Evolutionary conservation across 1,140 invertebrate genomes (phyloP).

Genomic region (Euwallacea fornicatus): DNA sequence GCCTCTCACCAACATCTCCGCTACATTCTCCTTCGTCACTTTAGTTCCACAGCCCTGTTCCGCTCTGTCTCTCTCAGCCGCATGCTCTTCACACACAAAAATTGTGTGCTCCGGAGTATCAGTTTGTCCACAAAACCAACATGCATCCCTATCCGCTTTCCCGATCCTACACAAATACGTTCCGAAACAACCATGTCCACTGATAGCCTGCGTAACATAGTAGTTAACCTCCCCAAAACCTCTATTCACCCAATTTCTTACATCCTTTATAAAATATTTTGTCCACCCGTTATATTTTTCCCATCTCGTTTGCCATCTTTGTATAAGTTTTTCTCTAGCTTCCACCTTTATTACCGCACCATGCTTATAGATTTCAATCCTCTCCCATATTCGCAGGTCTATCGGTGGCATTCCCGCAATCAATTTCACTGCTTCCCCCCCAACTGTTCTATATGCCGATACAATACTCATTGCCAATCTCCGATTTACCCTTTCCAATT

Average conservation of each 20-base stretch:
- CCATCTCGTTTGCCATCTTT: neutral
- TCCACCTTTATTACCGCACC: neutral
- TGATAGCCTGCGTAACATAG: neutral
- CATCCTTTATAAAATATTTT: neutral
- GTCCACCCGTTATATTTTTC: neutral
- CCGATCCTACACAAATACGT: neutral
- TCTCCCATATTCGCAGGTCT: neutral
- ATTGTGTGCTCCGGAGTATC: neutral
- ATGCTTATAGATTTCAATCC: neutral
- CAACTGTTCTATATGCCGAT: neutral
- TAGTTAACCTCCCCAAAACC: neutral
- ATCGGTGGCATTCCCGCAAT: neutral
- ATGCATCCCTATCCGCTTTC: neutral
- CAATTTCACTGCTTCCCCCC: neutral
- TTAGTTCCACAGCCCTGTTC: neutral
- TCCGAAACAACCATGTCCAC: neutral
- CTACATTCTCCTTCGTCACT: slow-evolving; percentile 4
- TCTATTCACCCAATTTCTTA: neutral
- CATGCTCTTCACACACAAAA: neutral
- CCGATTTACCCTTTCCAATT: neutral
- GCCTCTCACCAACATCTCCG: neutral
- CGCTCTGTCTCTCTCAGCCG: neutral
- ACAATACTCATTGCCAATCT: neutral
- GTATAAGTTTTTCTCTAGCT: neutral
- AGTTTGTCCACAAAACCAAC: neutral